Evolutionary conservation across 2,113 vertebrate species (phyloP).

Genomic region (Anguilla japonica): DNA sequence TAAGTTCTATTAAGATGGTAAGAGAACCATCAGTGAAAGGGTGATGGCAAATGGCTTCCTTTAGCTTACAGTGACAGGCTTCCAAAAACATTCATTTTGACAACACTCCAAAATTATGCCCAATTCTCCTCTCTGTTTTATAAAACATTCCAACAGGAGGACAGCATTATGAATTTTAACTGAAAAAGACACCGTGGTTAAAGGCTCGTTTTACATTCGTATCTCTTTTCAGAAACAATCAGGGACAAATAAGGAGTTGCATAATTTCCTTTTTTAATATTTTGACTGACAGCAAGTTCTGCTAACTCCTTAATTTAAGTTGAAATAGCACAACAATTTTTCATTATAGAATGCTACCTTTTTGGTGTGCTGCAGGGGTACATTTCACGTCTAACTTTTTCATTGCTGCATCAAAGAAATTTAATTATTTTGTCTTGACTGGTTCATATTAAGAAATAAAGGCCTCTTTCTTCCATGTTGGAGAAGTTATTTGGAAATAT

Average conservation of each 20-base stretch:
- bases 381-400: neutral
- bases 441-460: neutral
- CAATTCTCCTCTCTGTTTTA: conserved; percentile 11
- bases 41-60: neutral
- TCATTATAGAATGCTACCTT: neutral
- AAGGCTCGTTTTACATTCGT: conserved; percentile 15
- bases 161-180: neutral
- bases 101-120: neutral
- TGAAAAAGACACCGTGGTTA: neutral
- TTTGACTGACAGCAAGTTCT: neutral
- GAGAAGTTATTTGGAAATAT: neutral
- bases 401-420: neutral
- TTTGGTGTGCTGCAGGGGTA: neutral
- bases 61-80: neutral
- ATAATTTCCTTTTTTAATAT: neutral
- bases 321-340: neutral
- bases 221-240: neutral
- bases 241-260: neutral
- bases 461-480: neutral
- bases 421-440: neutral
- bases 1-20: neutral
- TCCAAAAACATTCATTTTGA: neutral
- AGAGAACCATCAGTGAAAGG: neutral
- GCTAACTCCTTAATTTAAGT: neutral
- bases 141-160: neutral